These are phyloP conservation scores for Aurelia aurita DNA, from an alignment of 30 jellyfish, hydroid and myxozoan genomes.

Conservation along the genomic window DNA sequence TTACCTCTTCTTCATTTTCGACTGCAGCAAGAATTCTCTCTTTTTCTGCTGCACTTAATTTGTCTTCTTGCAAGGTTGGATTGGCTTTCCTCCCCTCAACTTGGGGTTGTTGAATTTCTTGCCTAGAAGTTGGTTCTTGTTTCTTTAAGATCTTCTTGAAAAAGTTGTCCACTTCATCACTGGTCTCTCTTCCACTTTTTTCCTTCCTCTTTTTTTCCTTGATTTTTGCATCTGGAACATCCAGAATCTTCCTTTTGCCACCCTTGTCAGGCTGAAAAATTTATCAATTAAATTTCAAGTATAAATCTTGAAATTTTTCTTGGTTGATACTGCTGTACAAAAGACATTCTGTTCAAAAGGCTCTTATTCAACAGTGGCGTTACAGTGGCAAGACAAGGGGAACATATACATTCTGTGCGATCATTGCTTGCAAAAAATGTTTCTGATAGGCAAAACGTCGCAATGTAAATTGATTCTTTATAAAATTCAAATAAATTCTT, in stretches of 20 bases:
- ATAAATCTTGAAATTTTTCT: neutral
- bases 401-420: too few relatives aligned
- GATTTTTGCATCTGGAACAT: conserved; percentile 61
- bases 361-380: too few relatives aligned
- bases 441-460: too few relatives aligned
- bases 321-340: neutral
- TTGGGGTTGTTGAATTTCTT: neutral
- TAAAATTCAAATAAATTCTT: too few relatives aligned
- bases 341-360: neutral
- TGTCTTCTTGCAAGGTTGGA: conserved; percentile 8
- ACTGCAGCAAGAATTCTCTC: conserved; percentile 83
- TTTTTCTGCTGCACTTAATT: conserved; percentile 80
- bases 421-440: too few relatives aligned
- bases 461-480: too few relatives aligned
- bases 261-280: conserved; percentile 86
- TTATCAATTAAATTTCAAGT: neutral
- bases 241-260: conserved; percentile 71
- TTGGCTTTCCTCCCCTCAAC: conserved; percentile 20
- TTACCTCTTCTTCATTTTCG: conserved; percentile 86
- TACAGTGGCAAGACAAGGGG: too few relatives aligned
- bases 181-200: conserved; percentile 40
- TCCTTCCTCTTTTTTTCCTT: conserved; percentile 26
- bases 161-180: conserved; percentile 52
- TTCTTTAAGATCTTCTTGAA: conserved; percentile 82
- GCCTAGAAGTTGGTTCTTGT: conserved; percentile 28